These are phyloP conservation scores for Mamestra configurata DNA, from an alignment of 1,140 invertebrate genomes.

Conservation along the genomic window DNA sequence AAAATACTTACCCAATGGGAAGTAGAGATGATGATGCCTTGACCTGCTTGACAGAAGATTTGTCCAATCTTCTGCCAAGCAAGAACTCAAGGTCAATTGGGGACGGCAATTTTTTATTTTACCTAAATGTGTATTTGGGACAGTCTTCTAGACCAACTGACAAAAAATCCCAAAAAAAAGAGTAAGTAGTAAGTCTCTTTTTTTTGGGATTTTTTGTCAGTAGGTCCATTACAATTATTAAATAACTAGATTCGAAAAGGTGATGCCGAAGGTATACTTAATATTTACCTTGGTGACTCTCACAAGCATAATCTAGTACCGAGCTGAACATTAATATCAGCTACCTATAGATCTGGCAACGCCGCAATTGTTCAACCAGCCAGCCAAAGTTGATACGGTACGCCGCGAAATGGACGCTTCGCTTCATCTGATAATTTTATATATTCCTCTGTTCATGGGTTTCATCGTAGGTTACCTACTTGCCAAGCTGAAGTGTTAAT, in stretches of 20 bases:
- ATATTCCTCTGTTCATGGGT: neutral
- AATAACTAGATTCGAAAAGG: too few relatives aligned
- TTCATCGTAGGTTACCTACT: neutral
- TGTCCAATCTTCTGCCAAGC: neutral
- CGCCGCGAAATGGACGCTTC: constrained; percentile 18
- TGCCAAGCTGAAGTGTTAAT: neutral
- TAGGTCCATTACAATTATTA: too few relatives aligned
- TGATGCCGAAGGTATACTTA: too few relatives aligned
- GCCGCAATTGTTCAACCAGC: constrained; percentile 14
- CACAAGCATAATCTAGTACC: neutral
- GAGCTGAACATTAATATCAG: neutral
- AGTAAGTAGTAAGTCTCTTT: too few relatives aligned
- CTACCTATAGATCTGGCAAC: constrained; percentile 37
- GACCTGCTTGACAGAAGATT: neutral
- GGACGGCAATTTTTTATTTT: neutral
- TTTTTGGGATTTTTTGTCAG: too few relatives aligned
- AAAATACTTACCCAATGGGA: too few relatives aligned
- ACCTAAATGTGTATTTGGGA: neutral
- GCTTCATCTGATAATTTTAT: neutral
- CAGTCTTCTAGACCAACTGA: too few relatives aligned
- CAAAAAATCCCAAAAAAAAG: too few relatives aligned
- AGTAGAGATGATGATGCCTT: too few relatives aligned
- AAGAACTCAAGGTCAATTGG: neutral
- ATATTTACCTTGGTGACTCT: too few relatives aligned
- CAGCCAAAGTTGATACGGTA: constrained; percentile 16